Evolutionary conservation across 2,888 invertebrate species (phyloP).

Genomic region (Idaea aversata): DNA sequence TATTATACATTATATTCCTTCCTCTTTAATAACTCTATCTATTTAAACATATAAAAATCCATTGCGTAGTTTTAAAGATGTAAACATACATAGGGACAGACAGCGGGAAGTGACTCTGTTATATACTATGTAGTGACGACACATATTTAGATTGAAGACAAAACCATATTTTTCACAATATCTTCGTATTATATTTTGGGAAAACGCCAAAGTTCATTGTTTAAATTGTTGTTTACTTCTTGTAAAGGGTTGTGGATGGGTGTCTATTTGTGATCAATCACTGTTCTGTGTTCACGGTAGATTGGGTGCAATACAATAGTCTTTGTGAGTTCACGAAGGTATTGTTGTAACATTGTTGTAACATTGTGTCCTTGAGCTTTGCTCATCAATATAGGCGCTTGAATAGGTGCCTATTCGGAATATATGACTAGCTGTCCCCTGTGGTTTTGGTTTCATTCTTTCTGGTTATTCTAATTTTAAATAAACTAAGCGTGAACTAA

Average conservation of each 20-base stretch:
- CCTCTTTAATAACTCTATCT: no score
- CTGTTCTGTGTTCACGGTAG: not conserved
- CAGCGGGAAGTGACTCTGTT: no score
- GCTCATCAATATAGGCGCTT: not conserved
- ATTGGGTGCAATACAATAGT: not conserved
- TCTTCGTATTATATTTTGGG: not conserved
- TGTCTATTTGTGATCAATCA: not conserved
- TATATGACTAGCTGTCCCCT: no score
- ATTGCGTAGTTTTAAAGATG: no score
- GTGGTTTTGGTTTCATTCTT: no score
- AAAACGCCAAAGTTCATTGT: not conserved
- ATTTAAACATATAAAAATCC: no score
- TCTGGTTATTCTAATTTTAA: no score
- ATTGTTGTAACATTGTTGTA: not conserved
- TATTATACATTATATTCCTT: no score
- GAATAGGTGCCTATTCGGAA: not conserved
- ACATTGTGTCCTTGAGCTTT: not conserved
- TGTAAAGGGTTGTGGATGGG: not conserved
- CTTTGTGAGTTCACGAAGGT: not conserved
- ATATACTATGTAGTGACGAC: no score
- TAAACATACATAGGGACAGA: no score
- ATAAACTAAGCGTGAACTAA: no score
- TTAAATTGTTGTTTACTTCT: conserved; percentile 1
- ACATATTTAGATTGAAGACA: not conserved
- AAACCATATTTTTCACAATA: not conserved